Base-by-base conservation (phyloP, 2,888 invertebrate genomes). In the Zaprionus lineosus region DNA sequence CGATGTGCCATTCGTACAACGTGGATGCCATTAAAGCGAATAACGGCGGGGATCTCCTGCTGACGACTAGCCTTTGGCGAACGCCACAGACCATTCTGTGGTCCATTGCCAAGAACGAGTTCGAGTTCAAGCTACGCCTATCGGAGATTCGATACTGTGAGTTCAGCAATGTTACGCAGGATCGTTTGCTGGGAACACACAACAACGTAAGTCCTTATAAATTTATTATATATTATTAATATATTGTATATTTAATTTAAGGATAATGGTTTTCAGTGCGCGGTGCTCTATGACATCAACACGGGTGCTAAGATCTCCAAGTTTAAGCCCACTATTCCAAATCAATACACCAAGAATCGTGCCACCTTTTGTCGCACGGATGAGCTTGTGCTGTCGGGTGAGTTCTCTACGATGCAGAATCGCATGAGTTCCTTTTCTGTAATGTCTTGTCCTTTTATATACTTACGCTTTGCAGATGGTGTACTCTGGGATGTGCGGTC, bases 301-400 rank as follows among this genome's bases (percentile, higher is more conserved):
- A 97, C 97, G 0, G 96, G 96, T 1, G 91, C 93, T 50, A 92
- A 93, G 69, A 89, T 98, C 31, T 91, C 93, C 65, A 93, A 94
- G 0, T 92, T 98, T 36, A 93, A 93, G 19, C 96, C 97, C 0
- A 92, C 94, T 47, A 94, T 96, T 84, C 95, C 96, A 57, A 99
- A 99, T 91, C 95, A 96, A 88, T 99, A 99, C 90, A 94, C 94
- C 1, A 95, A 95, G 91, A 99, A 99, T 91, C 92, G 95, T 43
- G 98, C 99, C 1, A 97, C 97, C 1, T 98, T 98, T 90, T 97
- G 96, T 90, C 96, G 96, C 46, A 95, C 95, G 1, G 98, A 99
- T 88, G 97, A 98, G 84, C 91, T 99, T 11, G 94, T 99, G n/a
- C 91, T 99, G 5, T 96, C 96, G 51, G 93, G 93, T 92, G 70